phyloP scores from a whole-genome alignment of 2,888 invertebrate species.

The Pristionchus entomophagus region DNA sequence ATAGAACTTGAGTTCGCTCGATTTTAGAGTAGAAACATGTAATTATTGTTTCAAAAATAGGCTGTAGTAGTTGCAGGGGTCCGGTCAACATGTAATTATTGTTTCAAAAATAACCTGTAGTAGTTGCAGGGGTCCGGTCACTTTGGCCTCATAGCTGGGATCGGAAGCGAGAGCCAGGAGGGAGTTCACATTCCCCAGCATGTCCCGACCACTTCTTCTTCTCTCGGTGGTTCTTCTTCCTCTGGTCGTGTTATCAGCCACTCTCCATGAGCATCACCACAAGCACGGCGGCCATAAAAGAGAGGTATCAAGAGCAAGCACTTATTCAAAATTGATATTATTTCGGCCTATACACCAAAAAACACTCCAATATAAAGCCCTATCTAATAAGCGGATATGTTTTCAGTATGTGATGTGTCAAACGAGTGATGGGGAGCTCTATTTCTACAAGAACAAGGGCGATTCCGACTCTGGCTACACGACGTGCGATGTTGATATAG shows the following conservation, averaged over 20 bases:
- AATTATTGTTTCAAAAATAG: neutral
- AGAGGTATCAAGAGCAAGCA: conserved; percentile 1
- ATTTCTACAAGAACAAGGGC: conserved; percentile 56
- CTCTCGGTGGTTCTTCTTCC: conserved; percentile 6
- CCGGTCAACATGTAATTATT: conserved; percentile 55
- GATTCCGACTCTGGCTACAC: conserved; percentile 49
- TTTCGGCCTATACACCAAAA: too few relatives aligned
- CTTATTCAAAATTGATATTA: neutral
- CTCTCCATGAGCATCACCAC: conserved; percentile 44
- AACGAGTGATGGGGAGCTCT: conserved; percentile 54
- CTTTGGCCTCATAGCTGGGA: conserved; percentile 60
- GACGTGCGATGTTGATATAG: conserved; percentile 60
- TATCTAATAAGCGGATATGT: neutral
- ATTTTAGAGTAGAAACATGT: too few relatives aligned
- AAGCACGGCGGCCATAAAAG: conserved; percentile 44
- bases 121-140: conserved; percentile 60
- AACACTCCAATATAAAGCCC: too few relatives aligned
- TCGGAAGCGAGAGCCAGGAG: conserved; percentile 59
- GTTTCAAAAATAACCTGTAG: conserved; percentile 55
- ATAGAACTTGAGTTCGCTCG: neutral
- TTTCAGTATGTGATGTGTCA: conserved; percentile 61
- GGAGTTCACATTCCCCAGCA: conserved; percentile 65
- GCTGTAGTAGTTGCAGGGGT: conserved; percentile 62
- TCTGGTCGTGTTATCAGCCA: conserved; percentile 27
- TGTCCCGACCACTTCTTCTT: conserved; percentile 26